Evolutionary conservation across 2,888 invertebrate species (phyloP), one percentile per base, ranked within the genome.

Genomic region (Harpalus rufipes): DNA sequence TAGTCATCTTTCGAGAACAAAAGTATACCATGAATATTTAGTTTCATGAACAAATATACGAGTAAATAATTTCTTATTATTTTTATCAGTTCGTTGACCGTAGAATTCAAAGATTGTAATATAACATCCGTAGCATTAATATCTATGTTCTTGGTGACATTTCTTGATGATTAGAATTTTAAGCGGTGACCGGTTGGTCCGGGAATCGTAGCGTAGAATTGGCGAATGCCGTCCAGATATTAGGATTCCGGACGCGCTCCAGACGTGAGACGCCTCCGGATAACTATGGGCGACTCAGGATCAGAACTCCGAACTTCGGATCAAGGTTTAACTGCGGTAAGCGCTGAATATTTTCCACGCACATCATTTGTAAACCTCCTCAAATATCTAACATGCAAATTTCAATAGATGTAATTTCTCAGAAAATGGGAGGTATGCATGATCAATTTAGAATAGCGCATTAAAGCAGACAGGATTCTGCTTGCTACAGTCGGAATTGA

Each of bases 231-330:
- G 59, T 25, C 25, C 61, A 10, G 39, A 79, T 79, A 79, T 79
- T 79, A 79, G 61, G 61, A 79, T 79, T 79, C 79, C 79, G 61
- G 61, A 10, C 79, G 79, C 59, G 59, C 14, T 16, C 39, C 14
- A 39, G 16, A 79, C 79, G 79, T 79, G 79, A 79, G 79, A 79
- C 79, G 61, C 41, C 72, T 74, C 10, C 72, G 72, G 44, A 74
- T 74, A 74, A 74, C 25, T 21, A 61, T 6, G 32, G 32, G 32
- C 32, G 32, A 32, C 32, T 32, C 32, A 2, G 5, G 32, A 6
- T 0, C 32, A 32, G 32, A 5, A 32, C 6, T 32, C 32, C 56
- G 59, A 59, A 41, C 79, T 79, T 39, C 32, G 59, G 79, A 16
- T 79, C 32, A 32, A n/a, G 56, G 78, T 56, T 78, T 59, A 79